A percentile compares a stretch with the other conserved stretches of the same genome.
These are phyloP conservation scores for Apus apus DNA, from an alignment of 2,113 vertebrate species.

Conservation along the genomic window DNA sequence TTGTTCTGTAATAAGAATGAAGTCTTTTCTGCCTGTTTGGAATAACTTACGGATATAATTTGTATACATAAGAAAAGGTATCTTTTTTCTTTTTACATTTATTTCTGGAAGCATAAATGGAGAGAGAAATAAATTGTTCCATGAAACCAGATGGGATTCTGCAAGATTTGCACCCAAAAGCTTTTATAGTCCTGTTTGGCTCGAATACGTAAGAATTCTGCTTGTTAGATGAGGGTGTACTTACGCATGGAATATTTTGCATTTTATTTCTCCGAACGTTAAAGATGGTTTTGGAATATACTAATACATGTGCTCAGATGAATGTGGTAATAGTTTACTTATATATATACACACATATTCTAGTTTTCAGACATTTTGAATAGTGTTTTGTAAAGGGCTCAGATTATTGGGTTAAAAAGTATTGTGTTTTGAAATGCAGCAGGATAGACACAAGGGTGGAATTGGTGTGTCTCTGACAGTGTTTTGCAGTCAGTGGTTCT, in stretches of 20 bases:
- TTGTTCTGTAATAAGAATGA: neutral
- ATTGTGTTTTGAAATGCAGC: neutral
- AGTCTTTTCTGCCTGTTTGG: constrained; percentile 6
- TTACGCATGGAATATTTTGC: neutral
- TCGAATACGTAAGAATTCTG: neutral
- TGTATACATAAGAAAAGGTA: neutral
- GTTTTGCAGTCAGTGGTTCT: neutral
- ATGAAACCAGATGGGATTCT: constrained; percentile 39
- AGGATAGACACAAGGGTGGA: neutral
- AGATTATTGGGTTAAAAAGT: neutral
- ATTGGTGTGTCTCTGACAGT: neutral
- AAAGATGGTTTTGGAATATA: neutral
- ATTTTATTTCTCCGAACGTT: neutral
- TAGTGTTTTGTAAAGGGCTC: neutral
- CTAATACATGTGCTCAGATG: neutral
- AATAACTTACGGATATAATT: neutral
- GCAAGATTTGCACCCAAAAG: constrained; percentile 10
- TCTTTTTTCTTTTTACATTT: neutral
- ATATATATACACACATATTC: neutral
- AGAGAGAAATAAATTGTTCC: constrained; percentile 3
- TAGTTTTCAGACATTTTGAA: neutral
- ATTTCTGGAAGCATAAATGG: neutral
- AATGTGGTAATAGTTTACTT: neutral
- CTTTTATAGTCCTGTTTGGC: constrained; percentile 20
- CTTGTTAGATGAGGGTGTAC: neutral